These are phyloP conservation scores for Spodoptera littoralis DNA, from an alignment of 2,888 invertebrate species.

Conservation along the genomic window DNA sequence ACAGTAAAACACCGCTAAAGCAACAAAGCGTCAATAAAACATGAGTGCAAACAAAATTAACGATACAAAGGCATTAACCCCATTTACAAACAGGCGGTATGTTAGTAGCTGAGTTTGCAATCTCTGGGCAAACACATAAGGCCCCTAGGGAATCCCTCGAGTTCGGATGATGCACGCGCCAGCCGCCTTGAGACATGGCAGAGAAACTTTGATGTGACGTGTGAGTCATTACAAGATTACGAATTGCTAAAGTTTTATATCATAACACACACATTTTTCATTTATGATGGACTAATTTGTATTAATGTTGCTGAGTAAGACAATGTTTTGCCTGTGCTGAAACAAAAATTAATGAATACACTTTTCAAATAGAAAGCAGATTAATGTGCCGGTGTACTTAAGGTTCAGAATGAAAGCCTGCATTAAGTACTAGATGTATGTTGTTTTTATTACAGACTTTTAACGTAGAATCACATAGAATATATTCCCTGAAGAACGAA, in stretches of 20 bases:
- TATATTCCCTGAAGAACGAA: no score
- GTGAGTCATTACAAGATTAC: slow-evolving; percentile 54
- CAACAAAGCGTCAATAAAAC: slow-evolving; percentile 60
- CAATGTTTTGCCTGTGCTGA: no score
- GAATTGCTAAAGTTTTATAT: slow-evolving; percentile 33
- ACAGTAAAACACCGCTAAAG: slow-evolving; percentile 11
- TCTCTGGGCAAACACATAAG: slow-evolving; percentile 72
- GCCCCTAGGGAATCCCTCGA: slow-evolving; percentile 65
- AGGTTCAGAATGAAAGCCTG: slow-evolving; percentile 4
- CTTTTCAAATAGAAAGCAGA: no score
- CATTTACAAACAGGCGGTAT: slow-evolving; percentile 71
- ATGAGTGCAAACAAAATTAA: slow-evolving; percentile 74
- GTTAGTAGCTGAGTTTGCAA: slow-evolving; percentile 70
- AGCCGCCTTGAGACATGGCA: slow-evolving; percentile 54
- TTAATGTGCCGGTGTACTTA: no score
- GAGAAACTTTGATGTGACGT: slow-evolving; percentile 59
- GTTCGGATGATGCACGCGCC: slow-evolving; percentile 63
- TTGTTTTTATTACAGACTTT: no score
- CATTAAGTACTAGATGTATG: no score
- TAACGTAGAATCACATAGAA: no score
- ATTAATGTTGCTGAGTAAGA: background rate
- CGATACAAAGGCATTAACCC: slow-evolving; percentile 73
- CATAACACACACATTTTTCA: slow-evolving; percentile 23
- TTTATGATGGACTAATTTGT: slow-evolving; percentile 1
- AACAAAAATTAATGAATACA: no score